phyloP scores from a whole-genome alignment of 2,797 vertebrate genomes.

The Scolopax rusticola region DNA sequence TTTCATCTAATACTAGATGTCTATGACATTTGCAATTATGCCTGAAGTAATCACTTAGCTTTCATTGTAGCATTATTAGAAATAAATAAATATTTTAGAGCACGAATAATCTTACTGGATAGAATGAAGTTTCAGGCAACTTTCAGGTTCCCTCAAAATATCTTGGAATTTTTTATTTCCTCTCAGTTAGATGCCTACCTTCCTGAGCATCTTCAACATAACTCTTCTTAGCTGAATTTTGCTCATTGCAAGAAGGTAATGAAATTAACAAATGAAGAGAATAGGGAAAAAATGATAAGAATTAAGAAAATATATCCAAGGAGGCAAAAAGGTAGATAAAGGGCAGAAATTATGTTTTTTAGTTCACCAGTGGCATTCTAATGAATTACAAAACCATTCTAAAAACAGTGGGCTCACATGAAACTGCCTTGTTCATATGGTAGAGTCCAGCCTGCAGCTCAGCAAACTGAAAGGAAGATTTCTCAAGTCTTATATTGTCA shows the following conservation, averaged over 20 bases:
- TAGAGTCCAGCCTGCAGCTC: not conserved
- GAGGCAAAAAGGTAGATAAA: not conserved
- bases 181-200: not conserved
- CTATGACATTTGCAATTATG: not conserved
- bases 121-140: not conserved
- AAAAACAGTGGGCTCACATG: not conserved
- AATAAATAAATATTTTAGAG: not conserved
- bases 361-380: not conserved
- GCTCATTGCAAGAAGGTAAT: not conserved
- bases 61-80: not conserved
- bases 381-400: not conserved
- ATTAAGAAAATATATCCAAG: not conserved
- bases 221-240: not conserved
- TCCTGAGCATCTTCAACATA: not conserved
- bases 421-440: not conserved
- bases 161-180: not conserved
- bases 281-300: not conserved
- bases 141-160: not conserved
- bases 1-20: not conserved
- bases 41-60: not conserved
- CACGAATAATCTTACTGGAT: not conserved
- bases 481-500: not conserved
- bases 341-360: not conserved
- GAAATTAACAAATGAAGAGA: not conserved
- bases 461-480: not conserved